phyloP scores from a whole-genome alignment of 2,888 invertebrate species.

The Andrena bicolor region DNA sequence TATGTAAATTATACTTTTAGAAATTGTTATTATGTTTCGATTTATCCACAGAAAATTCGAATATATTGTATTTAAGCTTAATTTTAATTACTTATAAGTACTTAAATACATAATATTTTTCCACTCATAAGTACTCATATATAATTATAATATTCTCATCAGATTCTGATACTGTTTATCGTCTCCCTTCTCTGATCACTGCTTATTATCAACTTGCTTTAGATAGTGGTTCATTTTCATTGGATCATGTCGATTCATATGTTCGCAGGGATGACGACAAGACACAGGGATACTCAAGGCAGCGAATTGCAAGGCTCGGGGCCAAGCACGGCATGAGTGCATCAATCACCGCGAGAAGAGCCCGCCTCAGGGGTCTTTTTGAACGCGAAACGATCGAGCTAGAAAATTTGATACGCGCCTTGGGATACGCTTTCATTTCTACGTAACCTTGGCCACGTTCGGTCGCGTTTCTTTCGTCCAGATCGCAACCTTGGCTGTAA shows the following conservation, averaged over 20 bases:
- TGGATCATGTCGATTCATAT: constrained; percentile 34
- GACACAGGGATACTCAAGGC: constrained; percentile 40
- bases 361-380: constrained; percentile 60
- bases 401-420: constrained; percentile 66
- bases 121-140: background rate
- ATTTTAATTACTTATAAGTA: too few species aligned
- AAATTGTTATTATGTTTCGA: too few species aligned
- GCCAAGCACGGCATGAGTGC: constrained; percentile 51
- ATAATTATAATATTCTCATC: background rate
- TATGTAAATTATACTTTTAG: too few species aligned
- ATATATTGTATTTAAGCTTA: too few species aligned
- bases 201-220: constrained; percentile 1
- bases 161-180: background rate
- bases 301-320: constrained; percentile 56
- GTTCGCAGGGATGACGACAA: constrained; percentile 35
- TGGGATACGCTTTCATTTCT: constrained; percentile 73
- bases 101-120: too few species aligned
- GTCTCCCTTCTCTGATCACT: background rate
- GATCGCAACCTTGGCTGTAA: constrained; percentile 51
- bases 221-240: background rate
- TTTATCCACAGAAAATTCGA: too few species aligned
- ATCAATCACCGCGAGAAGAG: constrained; percentile 63
- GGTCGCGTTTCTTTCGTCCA: constrained; percentile 42
- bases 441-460: constrained; percentile 71
- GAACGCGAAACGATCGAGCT: constrained; percentile 61